Base-by-base conservation (phyloP, 2,113 vertebrate genomes). In the Petroica traversi region DNA sequence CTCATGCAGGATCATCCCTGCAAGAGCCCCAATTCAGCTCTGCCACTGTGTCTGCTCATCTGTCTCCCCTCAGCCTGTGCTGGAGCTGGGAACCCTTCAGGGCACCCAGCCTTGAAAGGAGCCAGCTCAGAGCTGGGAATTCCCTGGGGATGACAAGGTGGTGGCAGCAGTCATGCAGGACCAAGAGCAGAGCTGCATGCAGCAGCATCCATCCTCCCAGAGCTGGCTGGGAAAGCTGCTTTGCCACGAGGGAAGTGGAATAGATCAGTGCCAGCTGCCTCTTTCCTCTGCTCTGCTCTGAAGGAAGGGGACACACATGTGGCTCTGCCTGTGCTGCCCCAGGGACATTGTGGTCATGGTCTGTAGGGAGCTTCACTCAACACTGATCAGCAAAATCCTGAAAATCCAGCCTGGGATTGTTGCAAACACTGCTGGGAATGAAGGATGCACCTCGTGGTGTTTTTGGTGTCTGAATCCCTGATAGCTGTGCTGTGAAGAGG, bases 271-370 rank as follows among this genome's bases (percentile, higher is more conserved):
- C 11, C 45, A 63, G 59, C 40, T 81, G 36, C 40, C 58, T 87
- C 31, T 41, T n/a, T 63, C 19, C 34, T 69, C 31, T 3, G 2
- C 26, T 38, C 52, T 0, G 1, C 24, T 16, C 38, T n/a, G 1
- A 13, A 54, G 52, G 20, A 19, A 41, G 24, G 20, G 36, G 26
- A 79, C 55, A 46, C 22, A 46, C 6, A 1, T 5, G 45, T 48
- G 67, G 6, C 34, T 77, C 78, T 63, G 41, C 24, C 41, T 4
- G 1, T 77, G 19, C 8, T 88, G 57, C 22, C 25, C 12, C 19
- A 72, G 57, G 18, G 8, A 46, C 23, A 6, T 11, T 46, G 19
- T 49, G 34, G 34, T 1, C 7, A 19, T 14, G 38, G 19, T 76
- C 33, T 2, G 0, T 54, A 72, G 48, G 19, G 40, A 89, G 14